phyloP scores from a whole-genome alignment of 2,797 vertebrate genomes.

The Arnoldichthys spilopterus region DNA sequence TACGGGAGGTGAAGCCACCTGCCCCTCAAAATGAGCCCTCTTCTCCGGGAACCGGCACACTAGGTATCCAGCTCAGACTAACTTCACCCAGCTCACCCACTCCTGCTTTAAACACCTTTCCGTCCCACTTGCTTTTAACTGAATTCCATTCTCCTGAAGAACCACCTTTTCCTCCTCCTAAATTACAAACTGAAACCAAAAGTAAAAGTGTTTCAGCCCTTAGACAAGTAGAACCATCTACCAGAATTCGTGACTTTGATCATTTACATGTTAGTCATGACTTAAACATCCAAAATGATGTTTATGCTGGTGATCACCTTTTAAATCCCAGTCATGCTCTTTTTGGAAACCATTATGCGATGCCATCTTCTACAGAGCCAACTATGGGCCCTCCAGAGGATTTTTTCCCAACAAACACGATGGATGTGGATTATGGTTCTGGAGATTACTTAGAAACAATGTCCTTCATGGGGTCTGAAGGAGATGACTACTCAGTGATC shows the following conservation, averaged over 20 bases:
- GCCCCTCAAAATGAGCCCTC: slow-evolving; percentile 52
- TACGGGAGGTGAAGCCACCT: slow-evolving; percentile 54
- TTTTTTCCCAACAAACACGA: slow-evolving; percentile 74
- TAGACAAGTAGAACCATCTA: slow-evolving; percentile 40
- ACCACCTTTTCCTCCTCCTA: slow-evolving; percentile 35
- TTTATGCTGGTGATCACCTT: slow-evolving; percentile 44
- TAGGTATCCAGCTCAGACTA: slow-evolving; percentile 46
- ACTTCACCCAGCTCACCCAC: slow-evolving; percentile 51
- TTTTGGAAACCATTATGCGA: slow-evolving; percentile 67
- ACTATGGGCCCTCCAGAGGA: slow-evolving; percentile 74
- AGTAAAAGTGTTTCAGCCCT: background rate
- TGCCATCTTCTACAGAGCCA: slow-evolving; percentile 72
- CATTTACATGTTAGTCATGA: slow-evolving; percentile 60
- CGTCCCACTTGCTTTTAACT: slow-evolving; percentile 32
- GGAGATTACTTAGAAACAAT: slow-evolving; percentile 88
- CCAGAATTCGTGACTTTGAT: slow-evolving; percentile 43
- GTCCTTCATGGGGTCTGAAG: slow-evolving; percentile 73
- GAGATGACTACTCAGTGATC: slow-evolving; percentile 69
- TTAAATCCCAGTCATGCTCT: slow-evolving; percentile 71
- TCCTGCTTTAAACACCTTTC: slow-evolving; percentile 31
- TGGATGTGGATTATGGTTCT: slow-evolving; percentile 84
- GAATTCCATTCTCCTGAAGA: slow-evolving; percentile 43
- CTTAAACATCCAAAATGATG: slow-evolving; percentile 56
- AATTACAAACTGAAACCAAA: slow-evolving; percentile 38
- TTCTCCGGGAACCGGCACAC: slow-evolving; percentile 35